phyloP scores from a whole-genome alignment of 2,888 invertebrate genomes.

The Margaritifera margaritifera region DNA sequence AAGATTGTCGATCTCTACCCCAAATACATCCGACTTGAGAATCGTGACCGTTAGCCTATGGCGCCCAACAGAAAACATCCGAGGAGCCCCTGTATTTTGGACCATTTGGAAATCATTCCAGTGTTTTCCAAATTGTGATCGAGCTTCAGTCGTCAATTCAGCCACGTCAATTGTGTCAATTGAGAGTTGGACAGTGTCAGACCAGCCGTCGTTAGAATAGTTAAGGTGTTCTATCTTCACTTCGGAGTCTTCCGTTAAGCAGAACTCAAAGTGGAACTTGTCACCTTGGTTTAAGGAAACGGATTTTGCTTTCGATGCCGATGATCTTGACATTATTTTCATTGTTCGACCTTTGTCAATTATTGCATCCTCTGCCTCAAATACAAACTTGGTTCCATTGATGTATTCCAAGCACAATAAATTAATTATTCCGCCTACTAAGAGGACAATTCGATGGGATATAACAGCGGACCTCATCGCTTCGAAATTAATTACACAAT shows the following conservation, averaged over 20 bases:
- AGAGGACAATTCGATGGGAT: too few species aligned
- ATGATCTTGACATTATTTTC: slow-evolving; percentile 8
- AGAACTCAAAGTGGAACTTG: slow-evolving; percentile 27
- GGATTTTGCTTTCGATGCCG: slow-evolving; percentile 25
- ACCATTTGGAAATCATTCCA: slow-evolving; percentile 31
- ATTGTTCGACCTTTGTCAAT: too few species aligned
- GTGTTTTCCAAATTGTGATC: slow-evolving; percentile 22
- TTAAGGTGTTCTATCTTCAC: slow-evolving; percentile 26
- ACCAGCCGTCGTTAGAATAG: slow-evolving; percentile 44
- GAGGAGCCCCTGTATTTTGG: background rate
- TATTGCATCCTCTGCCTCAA: too few species aligned
- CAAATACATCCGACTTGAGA: slow-evolving; percentile 34
- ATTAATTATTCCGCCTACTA: too few species aligned
- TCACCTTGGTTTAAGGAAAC: slow-evolving; percentile 32
- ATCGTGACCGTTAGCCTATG: slow-evolving; percentile 34
- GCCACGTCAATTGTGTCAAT: slow-evolving; percentile 28
- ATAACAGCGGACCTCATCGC: too few species aligned
- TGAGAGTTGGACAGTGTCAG: slow-evolving; percentile 26
- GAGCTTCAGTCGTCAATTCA: slow-evolving; percentile 13
- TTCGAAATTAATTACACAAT: too few species aligned
- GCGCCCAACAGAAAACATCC: slow-evolving; percentile 22
- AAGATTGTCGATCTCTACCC: slow-evolving; percentile 50
- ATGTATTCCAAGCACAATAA: too few species aligned
- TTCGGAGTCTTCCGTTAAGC: slow-evolving; percentile 29
- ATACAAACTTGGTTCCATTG: too few species aligned